Evolutionary conservation across 2,113 vertebrate genomes (phyloP).

Genomic region (Passer montanus): DNA sequence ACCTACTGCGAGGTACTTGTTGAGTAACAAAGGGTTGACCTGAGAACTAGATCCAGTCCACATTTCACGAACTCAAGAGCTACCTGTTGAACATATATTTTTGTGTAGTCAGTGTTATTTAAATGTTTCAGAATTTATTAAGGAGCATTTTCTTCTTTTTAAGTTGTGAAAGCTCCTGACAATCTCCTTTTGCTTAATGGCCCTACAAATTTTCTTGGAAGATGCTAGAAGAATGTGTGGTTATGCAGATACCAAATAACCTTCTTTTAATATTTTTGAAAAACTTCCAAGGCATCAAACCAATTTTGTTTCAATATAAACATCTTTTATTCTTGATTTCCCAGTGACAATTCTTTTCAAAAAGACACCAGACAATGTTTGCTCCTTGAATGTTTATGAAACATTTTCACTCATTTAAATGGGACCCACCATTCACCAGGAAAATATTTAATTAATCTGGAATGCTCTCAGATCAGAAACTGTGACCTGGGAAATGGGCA

Average conservation of each 20-base stretch:
- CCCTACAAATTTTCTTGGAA: slow-evolving; percentile 10
- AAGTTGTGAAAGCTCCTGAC: neutral
- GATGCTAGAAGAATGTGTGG: neutral
- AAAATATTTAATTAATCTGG: neutral
- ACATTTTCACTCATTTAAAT: neutral
- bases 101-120: neutral
- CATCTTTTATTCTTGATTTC: neutral
- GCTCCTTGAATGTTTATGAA: neutral
- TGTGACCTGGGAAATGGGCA: neutral
- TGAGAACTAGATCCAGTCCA: neutral
- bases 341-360: neutral
- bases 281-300: slow-evolving; percentile 7
- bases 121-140: neutral
- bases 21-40: neutral
- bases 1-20: neutral
- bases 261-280: neutral
- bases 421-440: neutral
- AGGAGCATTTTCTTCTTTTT: neutral
- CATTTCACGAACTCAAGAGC: neutral
- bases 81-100: neutral
- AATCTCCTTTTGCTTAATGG: slow-evolving; percentile 1
- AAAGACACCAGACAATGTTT: neutral
- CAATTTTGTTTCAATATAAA: slow-evolving; percentile 3
- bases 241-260: neutral
- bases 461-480: neutral